Percentiles rank a stretch among this genome's conserved stretches.
Evolutionary conservation across 2,797 vertebrate genomes (phyloP).

Genomic region (Vultur gryphus): DNA sequence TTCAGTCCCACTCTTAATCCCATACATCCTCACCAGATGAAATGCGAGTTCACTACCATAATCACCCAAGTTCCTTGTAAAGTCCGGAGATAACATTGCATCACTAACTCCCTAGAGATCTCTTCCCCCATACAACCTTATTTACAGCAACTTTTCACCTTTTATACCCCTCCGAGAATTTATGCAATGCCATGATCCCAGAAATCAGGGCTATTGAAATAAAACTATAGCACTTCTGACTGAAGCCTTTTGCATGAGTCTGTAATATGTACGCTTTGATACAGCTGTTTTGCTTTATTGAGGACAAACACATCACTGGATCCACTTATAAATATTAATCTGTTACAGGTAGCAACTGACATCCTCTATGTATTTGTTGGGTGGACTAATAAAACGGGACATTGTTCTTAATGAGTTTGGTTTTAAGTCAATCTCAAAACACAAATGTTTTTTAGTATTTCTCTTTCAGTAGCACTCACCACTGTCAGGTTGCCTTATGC

Average conservation of each 20-base stretch:
- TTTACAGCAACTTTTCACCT: not conserved
- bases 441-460: not conserved
- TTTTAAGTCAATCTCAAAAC: not conserved
- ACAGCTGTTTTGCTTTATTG: not conserved
- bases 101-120: not conserved
- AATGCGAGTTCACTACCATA: not conserved
- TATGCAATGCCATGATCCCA: not conserved
- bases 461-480: not conserved
- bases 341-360: not conserved
- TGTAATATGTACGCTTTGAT: rapidly evolving
- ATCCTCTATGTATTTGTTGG: not conserved
- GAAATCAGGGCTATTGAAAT: not conserved
- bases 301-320: not conserved
- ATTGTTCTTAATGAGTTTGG: not conserved
- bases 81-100: not conserved
- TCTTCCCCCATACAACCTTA: not conserved
- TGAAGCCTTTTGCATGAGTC: not conserved
- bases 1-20: not conserved
- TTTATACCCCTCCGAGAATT: not conserved
- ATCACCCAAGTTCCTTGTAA: not conserved
- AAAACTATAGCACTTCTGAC: not conserved
- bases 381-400: not conserved
- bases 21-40: not conserved
- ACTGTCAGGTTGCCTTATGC: not conserved
- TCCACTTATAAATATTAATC: not conserved